A percentile compares a stretch with the other conserved stretches of the same genome.
Evolutionary conservation across 2,888 invertebrate species (phyloP).

Genomic region (Zonitis immaculata): DNA sequence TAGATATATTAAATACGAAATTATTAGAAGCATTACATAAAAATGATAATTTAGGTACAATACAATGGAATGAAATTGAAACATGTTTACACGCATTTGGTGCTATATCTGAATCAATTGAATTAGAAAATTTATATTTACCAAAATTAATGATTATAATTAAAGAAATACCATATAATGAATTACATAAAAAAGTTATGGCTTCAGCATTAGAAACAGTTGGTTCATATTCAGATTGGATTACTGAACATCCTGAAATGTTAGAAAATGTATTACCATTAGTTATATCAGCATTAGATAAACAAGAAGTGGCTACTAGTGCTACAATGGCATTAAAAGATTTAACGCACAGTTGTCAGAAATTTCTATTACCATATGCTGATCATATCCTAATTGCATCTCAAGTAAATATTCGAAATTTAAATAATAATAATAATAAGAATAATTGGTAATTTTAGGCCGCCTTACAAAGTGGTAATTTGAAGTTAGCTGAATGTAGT

Average conservation of each 20-base stretch:
- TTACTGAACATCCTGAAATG: conserved; percentile 65
- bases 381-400: conserved; percentile 70
- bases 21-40: conserved; percentile 55
- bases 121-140: conserved; percentile 53
- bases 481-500: conserved; percentile 64
- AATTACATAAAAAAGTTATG: conserved; percentile 58
- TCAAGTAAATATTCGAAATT: conserved; percentile 54
- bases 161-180: conserved; percentile 59
- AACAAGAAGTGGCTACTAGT: conserved; percentile 66
- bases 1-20: conserved; percentile 64
- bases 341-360: conserved; percentile 74
- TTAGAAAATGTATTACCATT: conserved; percentile 65
- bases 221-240: conserved; percentile 83
- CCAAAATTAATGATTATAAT: conserved; percentile 59
- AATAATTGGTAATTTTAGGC: conserved; percentile 49
- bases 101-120: conserved; percentile 60
- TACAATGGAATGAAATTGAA: conserved; percentile 59
- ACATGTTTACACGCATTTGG: conserved; percentile 63
- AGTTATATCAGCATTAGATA: conserved; percentile 60
- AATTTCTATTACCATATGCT: conserved; percentile 70
- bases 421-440: no score
- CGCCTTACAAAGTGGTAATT: conserved; percentile 53
- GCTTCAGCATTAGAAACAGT: conserved; percentile 72
- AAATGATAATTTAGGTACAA: conserved; percentile 37
- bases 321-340: conserved; percentile 87